Base-by-base conservation (phyloP, 2,113 vertebrate species). In the Solenodon paradoxus region DNA sequence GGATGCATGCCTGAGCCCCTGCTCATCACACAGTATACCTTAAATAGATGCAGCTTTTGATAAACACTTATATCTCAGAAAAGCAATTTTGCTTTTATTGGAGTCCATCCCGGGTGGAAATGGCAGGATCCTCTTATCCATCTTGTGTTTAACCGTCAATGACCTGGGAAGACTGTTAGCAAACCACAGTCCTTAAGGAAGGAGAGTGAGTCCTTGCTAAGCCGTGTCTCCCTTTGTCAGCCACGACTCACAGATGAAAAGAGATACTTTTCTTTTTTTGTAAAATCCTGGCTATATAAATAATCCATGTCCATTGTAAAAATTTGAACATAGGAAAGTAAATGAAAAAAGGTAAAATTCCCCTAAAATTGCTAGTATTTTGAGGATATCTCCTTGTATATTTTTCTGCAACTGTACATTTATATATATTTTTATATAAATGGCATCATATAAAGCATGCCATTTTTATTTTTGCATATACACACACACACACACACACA, bases 401-500 rank as follows among this genome's bases (percentile, higher is more conserved):
- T 94, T 94, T 88, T 92, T 53, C 53, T 90, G 80, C 45, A 19
- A 26, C 55, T 64, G 83, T 85, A 75, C 16, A 68, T 49, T 72
- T n/a, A 83, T 51, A 80, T 45, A 59, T 35, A 32, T 81, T 92
- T 89, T 94, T 94, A 94, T 84, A 64, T 32, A 94, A 95, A 94
- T 72, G n/a, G 69, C 40, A 57, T 53, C 53, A 72, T 20, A 59
- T 72, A 77, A 51, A 63, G 64, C 17, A 87, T 83, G 57, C 26
- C 16, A 7, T n/a, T 85, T 95, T 95, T 83, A 95, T n/a, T 35
- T 20, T 9, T 71, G 28, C n/a, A 88, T 86, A 45, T 30, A 32
- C 32, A 78, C 15, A 45, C 13, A 47, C 42, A 61, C 61, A 63
- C 4, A 55, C 53, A 55, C 13, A 55, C 20, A 15, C 20, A 55